Percentiles rank a stretch among this genome's conserved stretches.
Conservation (phyloP, 2,797 vertebrate genomes). For the Cyprinella venusta region DNA sequence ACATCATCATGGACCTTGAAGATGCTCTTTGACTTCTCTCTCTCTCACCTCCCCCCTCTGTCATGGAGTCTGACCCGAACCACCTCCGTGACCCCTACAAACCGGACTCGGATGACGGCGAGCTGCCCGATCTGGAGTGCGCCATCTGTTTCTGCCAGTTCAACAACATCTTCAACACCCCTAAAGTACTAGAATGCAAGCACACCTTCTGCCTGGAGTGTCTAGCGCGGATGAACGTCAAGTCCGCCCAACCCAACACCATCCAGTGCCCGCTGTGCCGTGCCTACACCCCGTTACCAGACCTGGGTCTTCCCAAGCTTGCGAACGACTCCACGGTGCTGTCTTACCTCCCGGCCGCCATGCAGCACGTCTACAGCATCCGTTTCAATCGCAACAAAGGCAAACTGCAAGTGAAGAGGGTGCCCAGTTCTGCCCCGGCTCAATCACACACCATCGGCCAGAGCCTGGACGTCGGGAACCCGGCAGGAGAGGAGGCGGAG, state of each 20-base stretch:
- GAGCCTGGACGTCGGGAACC: constrained; percentile 76
- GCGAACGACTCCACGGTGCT: constrained; percentile 73
- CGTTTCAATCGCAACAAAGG: constrained; percentile 79
- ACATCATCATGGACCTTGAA: constrained; percentile 1
- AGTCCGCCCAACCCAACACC: constrained; percentile 71
- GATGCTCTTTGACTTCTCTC: constrained; percentile 10
- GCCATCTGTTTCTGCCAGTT: constrained; percentile 83
- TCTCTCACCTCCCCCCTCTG: background rate
- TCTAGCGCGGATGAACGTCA: constrained; percentile 81
- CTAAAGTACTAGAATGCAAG: constrained; percentile 79
- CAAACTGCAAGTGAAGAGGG: constrained; percentile 78
- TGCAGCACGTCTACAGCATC: constrained; percentile 81
- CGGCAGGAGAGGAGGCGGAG: constrained; percentile 3
- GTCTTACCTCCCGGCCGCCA: constrained; percentile 75
- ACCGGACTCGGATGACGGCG: background rate
- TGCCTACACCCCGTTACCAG: constrained; percentile 71
- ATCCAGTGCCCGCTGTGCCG: constrained; percentile 83
- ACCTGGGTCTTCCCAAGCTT: constrained; percentile 76
- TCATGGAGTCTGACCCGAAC: constrained; percentile 49
- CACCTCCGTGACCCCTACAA: background rate
- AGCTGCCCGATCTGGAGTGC: constrained; percentile 78
- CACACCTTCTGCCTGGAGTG: constrained; percentile 87
- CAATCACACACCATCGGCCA: constrained; percentile 59
- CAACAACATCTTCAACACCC: constrained; percentile 83
- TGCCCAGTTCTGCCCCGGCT: constrained; percentile 49